These are phyloP conservation scores for Pantelozetes paolii DNA, from an alignment of 2,888 invertebrate species.

Conservation along the genomic window DNA sequence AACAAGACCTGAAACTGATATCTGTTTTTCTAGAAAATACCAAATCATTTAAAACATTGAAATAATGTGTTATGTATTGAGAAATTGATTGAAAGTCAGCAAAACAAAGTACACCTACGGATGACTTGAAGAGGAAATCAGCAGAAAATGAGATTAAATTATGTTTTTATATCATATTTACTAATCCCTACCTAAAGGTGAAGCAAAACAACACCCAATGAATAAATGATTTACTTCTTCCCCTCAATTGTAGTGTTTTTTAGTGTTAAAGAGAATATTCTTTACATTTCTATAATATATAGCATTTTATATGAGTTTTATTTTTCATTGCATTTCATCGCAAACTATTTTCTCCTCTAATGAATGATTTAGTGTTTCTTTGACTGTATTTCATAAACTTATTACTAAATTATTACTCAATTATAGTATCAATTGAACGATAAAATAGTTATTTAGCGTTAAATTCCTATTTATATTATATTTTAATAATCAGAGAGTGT, in stretches of 20 bases:
- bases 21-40: too few species aligned
- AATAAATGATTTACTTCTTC: constrained; percentile 23
- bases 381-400: neutral
- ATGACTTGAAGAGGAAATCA: too few species aligned
- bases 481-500: too few species aligned
- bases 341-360: constrained; percentile 5
- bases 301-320: neutral
- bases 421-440: neutral
- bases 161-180: neutral
- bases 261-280: constrained; percentile 2
- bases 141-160: too few species aligned
- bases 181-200: neutral
- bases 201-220: neutral
- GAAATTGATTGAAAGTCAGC: too few species aligned
- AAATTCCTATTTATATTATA: too few species aligned
- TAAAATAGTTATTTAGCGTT: too few species aligned
- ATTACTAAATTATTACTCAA: neutral
- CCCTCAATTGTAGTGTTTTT: neutral
- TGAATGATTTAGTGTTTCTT: neutral
- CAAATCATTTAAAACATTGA: too few species aligned
- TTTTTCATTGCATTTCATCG: neutral
- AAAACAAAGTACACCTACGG: too few species aligned
- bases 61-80: too few species aligned
- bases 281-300: neutral
- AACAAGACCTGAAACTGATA: too few species aligned